phyloP scores from a whole-genome alignment of 2,888 invertebrate species.

The Machimus rusticus region DNA sequence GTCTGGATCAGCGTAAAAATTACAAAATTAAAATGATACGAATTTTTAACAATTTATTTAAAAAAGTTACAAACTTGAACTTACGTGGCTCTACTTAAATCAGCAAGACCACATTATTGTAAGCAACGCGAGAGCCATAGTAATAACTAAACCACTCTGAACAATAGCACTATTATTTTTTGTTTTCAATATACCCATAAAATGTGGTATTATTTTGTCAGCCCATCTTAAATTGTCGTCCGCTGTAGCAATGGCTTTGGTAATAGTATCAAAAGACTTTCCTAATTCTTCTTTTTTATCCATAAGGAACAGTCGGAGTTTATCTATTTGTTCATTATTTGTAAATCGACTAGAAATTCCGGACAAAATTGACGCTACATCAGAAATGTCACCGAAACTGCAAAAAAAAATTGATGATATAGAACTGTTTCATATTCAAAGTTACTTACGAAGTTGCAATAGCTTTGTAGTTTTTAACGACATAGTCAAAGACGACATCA shows the following conservation, averaged over 20 bases:
- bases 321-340: constrained; percentile 52
- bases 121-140: not conserved
- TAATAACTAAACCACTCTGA: not conserved
- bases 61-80: not conserved
- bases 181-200: not conserved
- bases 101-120: not conserved
- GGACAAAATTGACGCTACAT: constrained; percentile 57
- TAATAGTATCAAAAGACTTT: constrained; percentile 52
- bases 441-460: constrained; percentile 56
- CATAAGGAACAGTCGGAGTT: constrained; percentile 53
- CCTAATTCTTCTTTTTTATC: constrained; percentile 54
- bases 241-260: constrained; percentile 54
- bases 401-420: not conserved
- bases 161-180: not conserved
- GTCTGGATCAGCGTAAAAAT: not conserved
- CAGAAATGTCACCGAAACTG: constrained; percentile 54
- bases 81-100: not conserved
- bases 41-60: not conserved
- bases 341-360: constrained; percentile 58
- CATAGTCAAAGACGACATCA: constrained; percentile 65
- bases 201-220: constrained; percentile 49
- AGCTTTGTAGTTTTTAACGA: constrained; percentile 55
- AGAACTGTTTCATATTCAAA: not conserved
- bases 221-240: constrained; percentile 59
- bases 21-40: not conserved